Evolutionary conservation across 2,797 vertebrate genomes (phyloP).

Genomic region (Rousettus madagascariensis): DNA sequence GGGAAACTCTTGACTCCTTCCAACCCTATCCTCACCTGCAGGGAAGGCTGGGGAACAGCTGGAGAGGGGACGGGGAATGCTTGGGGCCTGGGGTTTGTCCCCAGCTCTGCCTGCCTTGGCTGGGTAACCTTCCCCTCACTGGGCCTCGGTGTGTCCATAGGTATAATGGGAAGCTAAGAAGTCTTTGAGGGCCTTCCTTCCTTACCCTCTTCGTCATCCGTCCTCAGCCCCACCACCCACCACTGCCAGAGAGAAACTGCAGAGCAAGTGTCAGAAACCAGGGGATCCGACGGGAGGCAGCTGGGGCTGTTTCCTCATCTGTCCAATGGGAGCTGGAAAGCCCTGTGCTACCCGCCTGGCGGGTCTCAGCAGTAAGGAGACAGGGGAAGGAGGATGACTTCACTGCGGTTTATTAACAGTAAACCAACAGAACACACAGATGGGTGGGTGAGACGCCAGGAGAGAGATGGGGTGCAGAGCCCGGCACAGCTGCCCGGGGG

Average conservation of each 20-base stretch:
- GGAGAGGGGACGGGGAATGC: background rate
- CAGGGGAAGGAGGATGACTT: background rate
- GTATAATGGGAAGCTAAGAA: background rate
- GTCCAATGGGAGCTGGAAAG: background rate
- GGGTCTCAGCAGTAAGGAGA: background rate
- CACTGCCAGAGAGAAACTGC: background rate
- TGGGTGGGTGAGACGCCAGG: background rate
- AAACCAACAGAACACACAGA: background rate
- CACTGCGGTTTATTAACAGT: slow-evolving; percentile 63
- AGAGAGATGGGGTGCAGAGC: background rate
- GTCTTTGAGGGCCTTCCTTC: background rate
- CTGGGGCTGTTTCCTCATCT: background rate
- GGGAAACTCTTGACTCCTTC: slow-evolving; percentile 8
- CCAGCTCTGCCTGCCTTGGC: background rate
- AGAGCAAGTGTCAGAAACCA: background rate
- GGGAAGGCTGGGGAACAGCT: background rate
- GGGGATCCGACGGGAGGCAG: background rate
- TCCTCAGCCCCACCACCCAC: background rate
- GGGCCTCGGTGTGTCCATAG: background rate
- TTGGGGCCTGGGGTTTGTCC: background rate
- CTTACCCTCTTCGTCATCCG: background rate
- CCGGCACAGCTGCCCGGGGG: accelerated
- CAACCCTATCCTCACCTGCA: background rate
- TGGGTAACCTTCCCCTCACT: background rate
- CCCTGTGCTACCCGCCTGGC: background rate